Evolutionary conservation across 1,140 invertebrate genomes (phyloP), one percentile per base, ranked within the genome.

Genomic region (Calosoma granatense): DNA sequence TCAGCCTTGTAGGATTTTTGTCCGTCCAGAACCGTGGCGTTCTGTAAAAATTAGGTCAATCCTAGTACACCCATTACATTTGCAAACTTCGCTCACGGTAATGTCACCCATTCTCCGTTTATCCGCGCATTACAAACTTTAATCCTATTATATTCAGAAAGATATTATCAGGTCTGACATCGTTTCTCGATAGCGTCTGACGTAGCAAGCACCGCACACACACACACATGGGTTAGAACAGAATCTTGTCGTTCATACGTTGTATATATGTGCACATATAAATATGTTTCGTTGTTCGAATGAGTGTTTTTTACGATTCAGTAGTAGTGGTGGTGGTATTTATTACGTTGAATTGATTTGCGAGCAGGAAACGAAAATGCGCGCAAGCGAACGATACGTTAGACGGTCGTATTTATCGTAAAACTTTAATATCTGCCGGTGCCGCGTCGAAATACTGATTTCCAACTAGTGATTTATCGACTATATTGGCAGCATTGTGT

Each of bases 91-190:
- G 6, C 41, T 6, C 15, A 4, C 15, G 15, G 9, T 47, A 47
- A 47, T 47, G 41, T 47, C 41, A 17, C 9, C 41, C 41, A 47
- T 47, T 47, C 17, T 47, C 4, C 41, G 41, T 17, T 47, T 47
- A 47, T 47, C 41, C 41, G 15, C 41, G 41, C 41, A 47, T 47
- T 47, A 47, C 41, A 47, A 47, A 47, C 9, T 47, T 47, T 47
- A 47, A 47, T 47, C 41, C 41, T 47, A 47, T 47, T 47, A 47
- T 47, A 47, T 47, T 47, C 41, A 6, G 41, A 12, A 47, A 6
- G 41, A 47, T 47, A 47, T 47, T 47, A 47, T 47, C 41, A 47
- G 41, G 9, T 4, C 9, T 11, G 41, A 47, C 41, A 47, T 17
- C 6, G 41, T 4, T 6, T n/a, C n/a, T n/a, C n/a, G n/a, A n/a